These are phyloP conservation scores for Crambe crambe DNA, from an alignment of 37 sponge, comb jelly and placozoan species.

Conservation along the genomic window DNA sequence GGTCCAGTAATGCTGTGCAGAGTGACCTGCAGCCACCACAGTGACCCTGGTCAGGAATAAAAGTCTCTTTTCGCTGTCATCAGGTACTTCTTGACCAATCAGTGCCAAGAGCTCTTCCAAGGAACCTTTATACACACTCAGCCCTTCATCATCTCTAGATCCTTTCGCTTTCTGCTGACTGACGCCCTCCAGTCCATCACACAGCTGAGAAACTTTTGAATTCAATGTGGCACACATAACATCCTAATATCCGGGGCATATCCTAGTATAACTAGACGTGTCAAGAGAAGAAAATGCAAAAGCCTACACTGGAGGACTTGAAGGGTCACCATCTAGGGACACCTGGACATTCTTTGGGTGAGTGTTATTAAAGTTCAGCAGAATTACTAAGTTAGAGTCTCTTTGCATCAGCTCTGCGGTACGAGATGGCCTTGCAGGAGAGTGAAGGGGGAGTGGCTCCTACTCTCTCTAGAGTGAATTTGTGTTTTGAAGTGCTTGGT, in stretches of 20 bases:
- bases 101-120: not conserved
- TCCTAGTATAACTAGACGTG: too few species aligned
- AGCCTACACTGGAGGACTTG: not conserved
- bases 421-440: constrained; percentile 61
- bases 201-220: not conserved
- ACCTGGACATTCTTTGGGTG: constrained; percentile 72
- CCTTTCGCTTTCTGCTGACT: not conserved
- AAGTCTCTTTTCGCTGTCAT: not conserved
- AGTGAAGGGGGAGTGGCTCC: constrained; percentile 2
- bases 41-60: not conserved
- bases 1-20: constrained; percentile 68
- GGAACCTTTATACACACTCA: not conserved
- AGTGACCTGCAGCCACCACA: constrained; percentile 44
- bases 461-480: constrained; percentile 17
- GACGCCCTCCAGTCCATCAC: not conserved
- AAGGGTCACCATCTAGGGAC: constrained; percentile 36
- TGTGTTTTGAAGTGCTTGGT: constrained; percentile 72
- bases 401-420: constrained; percentile 56
- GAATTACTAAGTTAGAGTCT: too few species aligned
- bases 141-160: too few species aligned
- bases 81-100: not conserved
- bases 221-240: not conserved
- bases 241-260: not conserved
- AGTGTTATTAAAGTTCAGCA: not conserved
- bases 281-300: not conserved